Evolutionary conservation across 2,888 invertebrate genomes (phyloP), one percentile per base, ranked within the genome.

Genomic region (Drosophila nr. fundita): DNA sequence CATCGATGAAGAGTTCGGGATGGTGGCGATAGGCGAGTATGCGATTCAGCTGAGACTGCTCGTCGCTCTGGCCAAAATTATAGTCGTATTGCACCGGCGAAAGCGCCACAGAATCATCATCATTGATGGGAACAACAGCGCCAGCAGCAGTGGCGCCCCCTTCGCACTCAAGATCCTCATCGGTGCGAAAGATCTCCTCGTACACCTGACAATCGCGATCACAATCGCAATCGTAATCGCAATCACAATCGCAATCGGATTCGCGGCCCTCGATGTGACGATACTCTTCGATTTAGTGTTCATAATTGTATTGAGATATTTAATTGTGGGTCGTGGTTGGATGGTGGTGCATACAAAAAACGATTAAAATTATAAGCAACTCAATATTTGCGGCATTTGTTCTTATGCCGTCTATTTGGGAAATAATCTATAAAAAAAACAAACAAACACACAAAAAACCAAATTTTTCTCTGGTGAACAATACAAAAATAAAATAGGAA

Each of bases 331-430:
- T 36, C 40, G 40, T 42, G 57, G 15, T 45, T 24, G 45, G 45
- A 8, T 45, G 21, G 29, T 54, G 57, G 62, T 64, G 69, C 67
- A 69, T 52, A 73, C 65, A 80, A 75, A 68, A 80, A 77, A 80
- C 61, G 68, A 76, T 67, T 60, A 70, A 87, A 90, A 79, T 78
- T 64, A 75, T 68, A 76, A 80, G 57, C 78, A 73, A 76, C 63
- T 89, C 75, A 90, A 90, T 76, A 90, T 90, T 92, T 91, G 90
- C 83, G 88, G 89, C 87, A 88, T 77, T 80, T 83, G 73, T 88
- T 89, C 76, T 91, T 91, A 82, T 86, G 84, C 80, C 91, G 74
- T 87, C 91, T 91, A 91, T 91, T 91, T 68, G 91, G 91, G 74
- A 83, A 91, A 89, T 91, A 91, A 87, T 91, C 91, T 91, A 92